These are phyloP conservation scores for Lordiphosa stackelbergi DNA, from an alignment of 1,140 invertebrate genomes.

Conservation along the genomic window DNA sequence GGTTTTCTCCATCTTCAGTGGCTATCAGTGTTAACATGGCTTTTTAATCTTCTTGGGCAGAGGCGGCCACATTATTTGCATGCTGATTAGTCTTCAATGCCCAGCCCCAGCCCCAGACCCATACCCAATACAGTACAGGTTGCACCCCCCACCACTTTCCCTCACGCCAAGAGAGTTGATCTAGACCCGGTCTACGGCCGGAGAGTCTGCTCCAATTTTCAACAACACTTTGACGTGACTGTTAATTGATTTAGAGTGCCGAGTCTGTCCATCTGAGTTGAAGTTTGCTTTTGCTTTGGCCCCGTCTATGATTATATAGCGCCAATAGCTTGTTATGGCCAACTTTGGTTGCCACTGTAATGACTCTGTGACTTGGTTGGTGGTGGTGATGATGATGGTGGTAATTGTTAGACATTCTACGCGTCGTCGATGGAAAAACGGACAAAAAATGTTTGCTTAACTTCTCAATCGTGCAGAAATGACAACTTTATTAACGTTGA, in stretches of 20 bases:
- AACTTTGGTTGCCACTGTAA: constrained; percentile 65
- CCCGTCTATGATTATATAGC: constrained; percentile 65
- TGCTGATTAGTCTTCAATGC: constrained; percentile 73
- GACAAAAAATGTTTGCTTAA: constrained; percentile 56
- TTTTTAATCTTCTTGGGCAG: constrained; percentile 55
- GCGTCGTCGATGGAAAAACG: constrained; percentile 46
- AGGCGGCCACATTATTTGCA: constrained; percentile 73
- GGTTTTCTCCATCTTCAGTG: constrained; percentile 45
- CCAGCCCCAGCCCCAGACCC: constrained; percentile 2
- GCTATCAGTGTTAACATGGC: constrained; percentile 63
- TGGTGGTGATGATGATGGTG: constrained; percentile 33
- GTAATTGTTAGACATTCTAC: constrained; percentile 50
- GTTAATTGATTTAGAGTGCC: constrained; percentile 73
- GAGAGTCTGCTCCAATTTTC: constrained; percentile 60
- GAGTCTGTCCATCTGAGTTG: constrained; percentile 22
- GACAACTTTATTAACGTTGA: constrained; percentile 67
- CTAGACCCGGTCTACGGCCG: background rate
- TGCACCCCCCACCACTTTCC: constrained; percentile 53
- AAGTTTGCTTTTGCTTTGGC: constrained; percentile 13
- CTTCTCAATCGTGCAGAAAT: constrained; percentile 67
- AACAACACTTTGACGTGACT: constrained; percentile 73
- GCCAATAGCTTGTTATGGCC: constrained; percentile 69
- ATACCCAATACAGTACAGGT: constrained; percentile 35
- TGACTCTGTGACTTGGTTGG: constrained; percentile 40
- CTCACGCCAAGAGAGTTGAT: constrained; percentile 5